Evolutionary conservation across 2,888 invertebrate species (phyloP), one percentile per base, ranked within the genome.

Genomic region (Euplexia lucipara): DNA sequence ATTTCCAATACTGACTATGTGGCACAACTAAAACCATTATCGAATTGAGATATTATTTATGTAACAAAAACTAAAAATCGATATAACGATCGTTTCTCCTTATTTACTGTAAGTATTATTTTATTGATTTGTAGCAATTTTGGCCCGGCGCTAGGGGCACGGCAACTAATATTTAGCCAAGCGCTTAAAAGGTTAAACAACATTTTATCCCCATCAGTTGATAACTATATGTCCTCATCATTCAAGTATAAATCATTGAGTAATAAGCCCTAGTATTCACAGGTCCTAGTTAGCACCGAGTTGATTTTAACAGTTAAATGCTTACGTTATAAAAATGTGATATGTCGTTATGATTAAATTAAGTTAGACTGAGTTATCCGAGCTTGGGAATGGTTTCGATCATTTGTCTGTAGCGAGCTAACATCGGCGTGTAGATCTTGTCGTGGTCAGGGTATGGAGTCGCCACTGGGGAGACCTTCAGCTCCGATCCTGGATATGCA

Each of bases 361-460:
- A 45, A 22, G 37, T 37, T 12, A 61, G 41, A 37, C 22, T 58
- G 34, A 22, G 47, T 44, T 14, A 16, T 6, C 76, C 79, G 8
- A 93, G 78, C 65, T 86, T 88, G 7, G 95, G 94, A 59, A 95
- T 86, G 54, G 83, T 77, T n/a, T 88, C 70, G 0, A 94, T 80
- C 56, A 92, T 77, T 18, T 88, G 51, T 32, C 96, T 94, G 91
- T 97, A 98, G 63, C 97, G 95, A 2, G 93, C 88, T 20, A 97
- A 86, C 97, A 98, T 97, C 0, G 97, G 97, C 42, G 93, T 94
- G 90, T 98, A 98, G 77, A 98, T 97, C 81, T 96, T 91, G 42
- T 96, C 96, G 56, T 97, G 97, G 88, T 98, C 98, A 7, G 96
- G 95, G 86, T 97, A 97, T 0, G 98, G 98, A 48, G 96, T 96